A percentile compares a stretch with the other conserved stretches of the same genome.
These are phyloP conservation scores for Metopia argyrocephala DNA, from an alignment of 2,888 invertebrate genomes.

Conservation along the genomic window DNA sequence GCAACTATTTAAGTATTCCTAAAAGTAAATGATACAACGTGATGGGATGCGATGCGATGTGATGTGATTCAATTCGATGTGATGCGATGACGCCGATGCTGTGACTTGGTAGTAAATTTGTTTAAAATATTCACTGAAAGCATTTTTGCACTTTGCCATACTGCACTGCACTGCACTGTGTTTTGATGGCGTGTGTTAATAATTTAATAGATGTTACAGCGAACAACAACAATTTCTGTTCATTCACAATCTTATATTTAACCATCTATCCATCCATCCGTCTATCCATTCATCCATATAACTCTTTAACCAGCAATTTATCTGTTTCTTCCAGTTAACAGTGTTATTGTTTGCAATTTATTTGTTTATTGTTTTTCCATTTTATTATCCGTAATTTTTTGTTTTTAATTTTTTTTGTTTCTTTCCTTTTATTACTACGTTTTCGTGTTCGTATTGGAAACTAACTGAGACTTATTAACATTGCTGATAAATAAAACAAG, in stretches of 20 bases:
- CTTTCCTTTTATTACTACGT: neutral
- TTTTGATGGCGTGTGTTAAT: slow-evolving; percentile 58
- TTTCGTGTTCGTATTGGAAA: slow-evolving; percentile 54
- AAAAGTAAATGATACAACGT: neutral
- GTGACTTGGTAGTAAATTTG: no score
- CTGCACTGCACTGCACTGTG: slow-evolving; percentile 14
- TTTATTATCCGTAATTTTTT: slow-evolving; percentile 43
- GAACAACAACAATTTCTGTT: slow-evolving; percentile 39
- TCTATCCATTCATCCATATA: neutral
- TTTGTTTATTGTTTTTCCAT: slow-evolving; percentile 40
- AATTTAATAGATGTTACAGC: slow-evolving; percentile 47
- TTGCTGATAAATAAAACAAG: slow-evolving; percentile 31
- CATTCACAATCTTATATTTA: slow-evolving; percentile 51
- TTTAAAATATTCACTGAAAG: neutral
- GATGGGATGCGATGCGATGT: slow-evolving; percentile 12
- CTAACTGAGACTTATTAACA: slow-evolving; percentile 55
- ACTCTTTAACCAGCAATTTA: slow-evolving; percentile 6
- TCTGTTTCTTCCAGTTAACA: slow-evolving; percentile 44
- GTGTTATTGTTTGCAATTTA: slow-evolving; percentile 58
- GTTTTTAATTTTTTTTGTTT: neutral
- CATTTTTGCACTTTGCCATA: neutral
- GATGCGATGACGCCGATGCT: slow-evolving; percentile 4
- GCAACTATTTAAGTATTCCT: slow-evolving; percentile 45
- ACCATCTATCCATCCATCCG: slow-evolving; percentile 19
- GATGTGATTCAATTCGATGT: slow-evolving; percentile 22